Conservation (phyloP, 2,888 invertebrate species). For the Xylota segnis region DNA sequence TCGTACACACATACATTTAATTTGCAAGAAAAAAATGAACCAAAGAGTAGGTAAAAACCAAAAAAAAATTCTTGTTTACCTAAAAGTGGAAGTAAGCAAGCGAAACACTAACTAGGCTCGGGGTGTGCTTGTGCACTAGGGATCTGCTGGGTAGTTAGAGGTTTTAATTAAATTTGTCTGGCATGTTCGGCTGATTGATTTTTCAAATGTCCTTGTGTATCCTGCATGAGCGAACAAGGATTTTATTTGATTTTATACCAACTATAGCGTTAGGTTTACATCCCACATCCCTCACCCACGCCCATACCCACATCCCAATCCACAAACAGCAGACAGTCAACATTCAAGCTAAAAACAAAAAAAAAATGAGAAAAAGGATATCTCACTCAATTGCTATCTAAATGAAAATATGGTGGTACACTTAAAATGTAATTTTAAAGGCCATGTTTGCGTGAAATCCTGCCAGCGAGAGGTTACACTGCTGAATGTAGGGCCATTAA, state of each 20-base stretch:
- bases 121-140: slow-evolving; percentile 10
- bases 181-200: slow-evolving; percentile 69
- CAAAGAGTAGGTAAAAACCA: slow-evolving; percentile 17
- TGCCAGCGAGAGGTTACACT: background rate
- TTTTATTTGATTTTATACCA: slow-evolving; percentile 50
- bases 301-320: background rate
- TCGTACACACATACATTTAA: slow-evolving; percentile 8
- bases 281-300: background rate
- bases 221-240: background rate
- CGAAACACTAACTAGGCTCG: slow-evolving; percentile 2
- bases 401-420: slow-evolving; percentile 8
- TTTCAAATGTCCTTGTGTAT: slow-evolving; percentile 52
- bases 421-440: slow-evolving; percentile 24
- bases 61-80: slow-evolving; percentile 59
- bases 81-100: slow-evolving; percentile 39
- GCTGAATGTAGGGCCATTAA: background rate
- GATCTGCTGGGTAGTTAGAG: slow-evolving; percentile 48
- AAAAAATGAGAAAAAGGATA: slow-evolving; percentile 6
- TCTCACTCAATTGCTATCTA: slow-evolving; percentile 9
- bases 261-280: slow-evolving; percentile 11
- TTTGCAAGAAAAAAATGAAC: slow-evolving; percentile 12
- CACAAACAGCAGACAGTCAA: slow-evolving; percentile 12
- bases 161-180: slow-evolving; percentile 76
- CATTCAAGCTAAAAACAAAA: background rate
- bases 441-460: background rate